phyloP scores from a whole-genome alignment of 2,113 vertebrate species.

The Platysteira castanea region DNA sequence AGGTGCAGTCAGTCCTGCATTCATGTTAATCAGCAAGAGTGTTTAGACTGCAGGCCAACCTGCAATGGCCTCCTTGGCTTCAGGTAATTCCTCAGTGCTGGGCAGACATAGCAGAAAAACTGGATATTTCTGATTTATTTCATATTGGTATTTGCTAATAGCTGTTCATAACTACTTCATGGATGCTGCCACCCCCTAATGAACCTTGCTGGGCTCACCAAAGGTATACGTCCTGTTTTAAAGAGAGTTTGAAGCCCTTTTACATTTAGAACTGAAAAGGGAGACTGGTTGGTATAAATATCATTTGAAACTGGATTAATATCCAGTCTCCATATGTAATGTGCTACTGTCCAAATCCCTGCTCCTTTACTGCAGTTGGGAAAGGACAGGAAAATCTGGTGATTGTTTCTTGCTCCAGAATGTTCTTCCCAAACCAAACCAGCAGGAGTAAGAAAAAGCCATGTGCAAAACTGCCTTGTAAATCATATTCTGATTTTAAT shows the following conservation, averaged over 20 bases:
- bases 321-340: neutral
- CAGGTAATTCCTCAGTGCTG: neutral
- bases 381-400: neutral
- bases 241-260: neutral
- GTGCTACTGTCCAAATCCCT: neutral
- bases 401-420: neutral
- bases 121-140: neutral
- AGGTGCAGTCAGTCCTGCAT: slow-evolving; percentile 20
- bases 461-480: slow-evolving; percentile 21
- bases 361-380: neutral
- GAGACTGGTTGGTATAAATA: neutral
- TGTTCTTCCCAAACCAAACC: slow-evolving; percentile 12
- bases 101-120: neutral
- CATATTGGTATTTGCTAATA: neutral
- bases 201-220: neutral
- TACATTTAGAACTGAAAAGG: neutral
- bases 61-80: neutral
- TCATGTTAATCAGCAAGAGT: slow-evolving; percentile 10
- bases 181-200: neutral
- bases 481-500: slow-evolving; percentile 49
- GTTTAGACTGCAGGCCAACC: slow-evolving; percentile 17
- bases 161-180: neutral
- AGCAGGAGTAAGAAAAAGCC: neutral
- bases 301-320: neutral
- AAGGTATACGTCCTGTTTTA: neutral